phyloP scores from a whole-genome alignment of 2,888 invertebrate species.

The Cetonia aurata region DNA sequence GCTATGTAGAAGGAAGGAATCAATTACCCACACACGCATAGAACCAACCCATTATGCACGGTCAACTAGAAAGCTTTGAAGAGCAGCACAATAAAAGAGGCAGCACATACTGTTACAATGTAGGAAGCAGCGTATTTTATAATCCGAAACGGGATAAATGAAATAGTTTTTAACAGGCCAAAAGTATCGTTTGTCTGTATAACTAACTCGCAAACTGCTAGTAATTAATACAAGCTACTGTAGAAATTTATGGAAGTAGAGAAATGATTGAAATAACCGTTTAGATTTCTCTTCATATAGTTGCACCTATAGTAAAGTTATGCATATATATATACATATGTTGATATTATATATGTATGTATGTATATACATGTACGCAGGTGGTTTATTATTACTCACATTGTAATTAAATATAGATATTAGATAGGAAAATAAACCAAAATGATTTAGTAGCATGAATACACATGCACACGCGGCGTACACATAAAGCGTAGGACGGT shows the following conservation, averaged over 20 bases:
- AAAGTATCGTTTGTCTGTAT: constrained; percentile 21
- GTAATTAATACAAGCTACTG: constrained; percentile 18
- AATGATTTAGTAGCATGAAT: background rate
- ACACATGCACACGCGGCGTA: background rate
- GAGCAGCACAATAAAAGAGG: constrained; percentile 26
- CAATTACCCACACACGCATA: constrained; percentile 27
- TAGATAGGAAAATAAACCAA: constrained; percentile 16
- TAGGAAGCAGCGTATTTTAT: constrained; percentile 19
- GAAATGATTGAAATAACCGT: constrained; percentile 26
- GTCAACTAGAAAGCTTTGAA: constrained; percentile 16
- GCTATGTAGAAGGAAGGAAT: constrained; percentile 33
- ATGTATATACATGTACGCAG: background rate
- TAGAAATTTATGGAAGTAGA: constrained; percentile 6
- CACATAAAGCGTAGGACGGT: constrained; percentile 1
- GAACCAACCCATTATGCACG: constrained; percentile 25
- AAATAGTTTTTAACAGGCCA: constrained; percentile 30
- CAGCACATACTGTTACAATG: constrained; percentile 10
- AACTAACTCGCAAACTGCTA: background rate
- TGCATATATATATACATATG: background rate
- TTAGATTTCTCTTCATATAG: constrained; percentile 21
- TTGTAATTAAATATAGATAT: constrained; percentile 18
- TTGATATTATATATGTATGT: too few species aligned
- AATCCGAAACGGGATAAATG: constrained; percentile 24
- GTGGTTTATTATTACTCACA: constrained; percentile 6
- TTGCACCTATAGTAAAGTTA: background rate